phyloP scores from a whole-genome alignment of 2,113 vertebrate species.

The Anhinga anhinga region DNA sequence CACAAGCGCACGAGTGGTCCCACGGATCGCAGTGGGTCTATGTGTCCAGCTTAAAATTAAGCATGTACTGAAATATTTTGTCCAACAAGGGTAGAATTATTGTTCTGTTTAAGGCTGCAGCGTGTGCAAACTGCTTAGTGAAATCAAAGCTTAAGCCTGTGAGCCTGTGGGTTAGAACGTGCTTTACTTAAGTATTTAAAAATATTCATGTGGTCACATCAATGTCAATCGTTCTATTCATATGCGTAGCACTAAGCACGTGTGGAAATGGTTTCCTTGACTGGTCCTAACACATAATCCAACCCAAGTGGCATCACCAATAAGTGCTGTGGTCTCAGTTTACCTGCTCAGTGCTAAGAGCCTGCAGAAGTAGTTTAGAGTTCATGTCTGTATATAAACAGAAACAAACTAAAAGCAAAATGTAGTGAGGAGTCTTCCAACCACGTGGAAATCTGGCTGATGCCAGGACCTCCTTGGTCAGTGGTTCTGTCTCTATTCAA shows the following conservation, averaged over 20 bases:
- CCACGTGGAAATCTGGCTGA: background rate
- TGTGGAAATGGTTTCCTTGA: background rate
- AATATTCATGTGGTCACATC: background rate
- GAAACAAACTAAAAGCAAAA: background rate
- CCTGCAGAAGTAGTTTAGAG: background rate
- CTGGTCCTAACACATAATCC: background rate
- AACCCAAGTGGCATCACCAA: background rate
- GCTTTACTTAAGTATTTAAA: background rate
- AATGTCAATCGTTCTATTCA: background rate
- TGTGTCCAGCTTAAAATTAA: background rate
- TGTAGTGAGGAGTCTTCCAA: background rate
- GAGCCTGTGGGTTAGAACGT: background rate
- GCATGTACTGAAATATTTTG: background rate
- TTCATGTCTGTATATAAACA: background rate
- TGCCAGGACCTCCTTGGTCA: background rate
- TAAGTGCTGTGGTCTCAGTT: background rate
- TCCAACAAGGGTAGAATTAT: background rate
- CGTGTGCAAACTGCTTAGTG: background rate
- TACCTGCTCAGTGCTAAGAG: background rate
- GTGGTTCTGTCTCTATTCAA: background rate
- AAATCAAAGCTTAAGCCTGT: background rate
- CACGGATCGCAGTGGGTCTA: background rate
- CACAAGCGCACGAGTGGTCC: background rate
- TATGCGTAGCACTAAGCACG: background rate
- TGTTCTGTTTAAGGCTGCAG: background rate